phyloP scores from a whole-genome alignment of 2,113 vertebrate genomes.

The Vulpes ferrilata region DNA sequence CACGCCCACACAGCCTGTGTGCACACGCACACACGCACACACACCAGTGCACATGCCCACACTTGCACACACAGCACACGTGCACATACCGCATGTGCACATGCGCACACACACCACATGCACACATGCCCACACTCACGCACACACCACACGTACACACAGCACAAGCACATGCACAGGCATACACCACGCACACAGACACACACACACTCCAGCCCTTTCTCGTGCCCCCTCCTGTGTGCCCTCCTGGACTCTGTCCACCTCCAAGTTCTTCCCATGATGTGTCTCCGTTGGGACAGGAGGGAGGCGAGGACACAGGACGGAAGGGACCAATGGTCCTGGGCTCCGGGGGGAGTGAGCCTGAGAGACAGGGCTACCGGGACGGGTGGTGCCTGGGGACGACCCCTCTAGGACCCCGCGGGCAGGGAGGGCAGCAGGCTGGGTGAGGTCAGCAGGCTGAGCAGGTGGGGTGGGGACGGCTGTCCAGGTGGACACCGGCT shows the following conservation, averaged over 20 bases:
- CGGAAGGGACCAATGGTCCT: background rate
- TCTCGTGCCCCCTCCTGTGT: background rate
- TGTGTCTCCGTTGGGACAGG: background rate
- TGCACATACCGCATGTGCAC: too few species aligned
- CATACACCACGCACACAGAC: background rate
- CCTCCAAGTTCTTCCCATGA: background rate
- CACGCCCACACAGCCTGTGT: background rate
- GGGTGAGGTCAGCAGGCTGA: background rate
- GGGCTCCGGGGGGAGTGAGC: background rate
- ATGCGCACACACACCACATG: background rate
- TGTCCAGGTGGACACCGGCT: background rate
- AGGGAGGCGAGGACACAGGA: background rate
- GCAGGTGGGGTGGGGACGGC: background rate
- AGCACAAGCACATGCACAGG: too few species aligned
- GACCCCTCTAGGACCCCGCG: background rate
- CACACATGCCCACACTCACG: background rate
- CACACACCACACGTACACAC: too few species aligned
- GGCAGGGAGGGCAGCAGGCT: background rate
- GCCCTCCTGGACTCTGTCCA: background rate
- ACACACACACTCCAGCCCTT: background rate
- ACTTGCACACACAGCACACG: too few species aligned
- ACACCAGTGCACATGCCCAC: background rate
- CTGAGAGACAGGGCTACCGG: background rate
- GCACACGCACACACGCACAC: background rate
- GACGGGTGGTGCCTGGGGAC: background rate